These are phyloP conservation scores for Crotalus viridis DNA, from an alignment of 2,113 vertebrate genomes.

Conservation along the genomic window DNA sequence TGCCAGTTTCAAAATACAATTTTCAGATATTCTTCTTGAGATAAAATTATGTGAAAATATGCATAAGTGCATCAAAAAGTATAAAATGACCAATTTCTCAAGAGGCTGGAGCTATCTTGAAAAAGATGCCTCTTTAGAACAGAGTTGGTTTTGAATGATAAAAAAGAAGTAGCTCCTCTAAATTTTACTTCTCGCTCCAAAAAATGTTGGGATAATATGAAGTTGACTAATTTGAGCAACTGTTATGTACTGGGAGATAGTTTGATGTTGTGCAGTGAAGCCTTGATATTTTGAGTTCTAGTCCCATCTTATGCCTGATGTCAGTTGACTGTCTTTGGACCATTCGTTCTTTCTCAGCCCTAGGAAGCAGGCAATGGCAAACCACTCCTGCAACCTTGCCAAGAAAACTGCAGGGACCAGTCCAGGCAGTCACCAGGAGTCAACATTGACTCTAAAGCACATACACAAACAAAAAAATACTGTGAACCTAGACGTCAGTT, in stretches of 20 bases:
- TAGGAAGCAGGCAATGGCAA: background rate
- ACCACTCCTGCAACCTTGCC: background rate
- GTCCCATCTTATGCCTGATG: background rate
- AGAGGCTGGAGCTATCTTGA: background rate
- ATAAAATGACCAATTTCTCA: background rate
- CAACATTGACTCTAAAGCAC: background rate
- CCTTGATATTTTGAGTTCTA: background rate
- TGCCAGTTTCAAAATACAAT: background rate
- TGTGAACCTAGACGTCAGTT: background rate
- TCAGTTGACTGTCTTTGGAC: background rate
- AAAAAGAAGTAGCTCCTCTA: background rate
- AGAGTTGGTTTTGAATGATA: background rate
- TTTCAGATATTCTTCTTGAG: slow-evolving; percentile 20
- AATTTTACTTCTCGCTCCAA: background rate
- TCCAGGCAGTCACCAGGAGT: background rate
- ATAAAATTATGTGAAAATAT: background rate
- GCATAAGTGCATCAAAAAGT: background rate
- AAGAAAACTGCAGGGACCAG: background rate
- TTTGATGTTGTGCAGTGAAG: background rate
- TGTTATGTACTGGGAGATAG: background rate
- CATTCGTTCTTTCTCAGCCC: background rate
- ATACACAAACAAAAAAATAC: background rate
- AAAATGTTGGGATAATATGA: background rate
- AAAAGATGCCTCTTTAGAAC: background rate
- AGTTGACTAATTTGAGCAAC: background rate